Base-by-base conservation (phyloP, 2,888 invertebrate genomes). In the Petrolisthes manimaculis region DNA sequence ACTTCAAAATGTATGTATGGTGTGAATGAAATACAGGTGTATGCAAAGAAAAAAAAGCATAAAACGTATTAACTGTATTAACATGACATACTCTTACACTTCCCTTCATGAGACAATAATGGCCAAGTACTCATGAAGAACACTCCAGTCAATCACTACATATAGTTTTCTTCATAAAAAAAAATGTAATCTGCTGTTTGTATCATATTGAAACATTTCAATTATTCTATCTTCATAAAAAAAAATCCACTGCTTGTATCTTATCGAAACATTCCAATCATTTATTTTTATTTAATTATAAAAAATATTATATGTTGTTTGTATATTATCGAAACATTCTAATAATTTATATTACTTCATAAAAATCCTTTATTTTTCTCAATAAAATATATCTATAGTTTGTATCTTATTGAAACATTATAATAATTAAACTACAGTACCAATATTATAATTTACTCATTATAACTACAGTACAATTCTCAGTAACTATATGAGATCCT, bases 41-140 rank as follows among this genome's bases (percentile, higher is more conserved):
- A 81, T 80, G 81, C 75, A 14, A 9, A 61, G 61, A 79, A 71
- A 86, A 61, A 86, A 86, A 80, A 81, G 74, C 71, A 81, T 86
- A 86, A 81, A 81, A 86, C 77, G 54, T 86, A 80, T 75, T 74
- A 86, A 81, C 86, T 81, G 86, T 86, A 81, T 86, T 86, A 81
- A 86, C 81, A 86, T 86, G 74, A 71, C 67, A 71, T 78, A 86
- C 61, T 81, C 86, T 81, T 86, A 75, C 81, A 86, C 80, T 37
- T 71, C 80, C 81, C 79, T 79, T 86, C 81, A 86, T 81, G 81
- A 86, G 71, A 86, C 81, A 81, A 54, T 81, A 12, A 61, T 56
- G 81, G 81, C 80, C 81, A 37, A 86, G 81, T 86, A 75, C 81
- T 86, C 80, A 81, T 56, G 75, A 81, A 71, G 51, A 75, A 80